These are phyloP conservation scores for Microtus oregoni DNA, from an alignment of 2,113 vertebrate genomes.

Conservation along the genomic window DNA sequence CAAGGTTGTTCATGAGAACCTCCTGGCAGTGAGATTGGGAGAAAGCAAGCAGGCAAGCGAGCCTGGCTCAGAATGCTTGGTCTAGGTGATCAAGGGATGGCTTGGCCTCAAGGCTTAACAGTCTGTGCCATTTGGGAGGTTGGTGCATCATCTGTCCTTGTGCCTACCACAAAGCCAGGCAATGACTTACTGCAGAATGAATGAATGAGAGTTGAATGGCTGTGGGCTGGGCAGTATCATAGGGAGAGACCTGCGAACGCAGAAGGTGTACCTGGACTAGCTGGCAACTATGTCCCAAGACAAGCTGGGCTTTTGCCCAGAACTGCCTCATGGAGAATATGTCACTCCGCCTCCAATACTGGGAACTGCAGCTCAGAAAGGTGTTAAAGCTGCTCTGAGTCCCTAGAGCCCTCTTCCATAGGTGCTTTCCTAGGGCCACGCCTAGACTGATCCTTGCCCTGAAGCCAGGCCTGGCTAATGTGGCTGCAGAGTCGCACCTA, in stretches of 20 bases:
- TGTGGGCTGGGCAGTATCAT: background rate
- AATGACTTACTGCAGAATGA: background rate
- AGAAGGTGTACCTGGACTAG: constrained; percentile 72
- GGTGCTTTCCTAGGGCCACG: background rate
- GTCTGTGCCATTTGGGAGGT: background rate
- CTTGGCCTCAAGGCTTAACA: background rate
- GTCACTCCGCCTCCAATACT: background rate
- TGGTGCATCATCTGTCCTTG: background rate
- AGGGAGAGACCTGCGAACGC: background rate
- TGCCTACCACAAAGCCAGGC: background rate
- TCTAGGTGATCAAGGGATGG: background rate
- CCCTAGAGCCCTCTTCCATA: too few species aligned
- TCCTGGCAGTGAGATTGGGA: background rate
- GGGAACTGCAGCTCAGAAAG: background rate
- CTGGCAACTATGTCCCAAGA: constrained; percentile 74
- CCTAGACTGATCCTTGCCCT: background rate
- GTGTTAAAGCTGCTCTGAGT: background rate
- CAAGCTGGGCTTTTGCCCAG: constrained; percentile 64
- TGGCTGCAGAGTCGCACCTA: background rate
- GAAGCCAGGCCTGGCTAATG: background rate
- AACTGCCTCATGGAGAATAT: constrained; percentile 79
- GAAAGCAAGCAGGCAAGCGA: background rate
- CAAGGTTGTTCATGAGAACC: background rate
- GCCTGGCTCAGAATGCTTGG: background rate
- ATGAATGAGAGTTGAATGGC: background rate